Percentiles rank a stretch among this genome's conserved stretches.
phyloP scores from a whole-genome alignment of 2,888 invertebrate species.

The Noctua janthe region DNA sequence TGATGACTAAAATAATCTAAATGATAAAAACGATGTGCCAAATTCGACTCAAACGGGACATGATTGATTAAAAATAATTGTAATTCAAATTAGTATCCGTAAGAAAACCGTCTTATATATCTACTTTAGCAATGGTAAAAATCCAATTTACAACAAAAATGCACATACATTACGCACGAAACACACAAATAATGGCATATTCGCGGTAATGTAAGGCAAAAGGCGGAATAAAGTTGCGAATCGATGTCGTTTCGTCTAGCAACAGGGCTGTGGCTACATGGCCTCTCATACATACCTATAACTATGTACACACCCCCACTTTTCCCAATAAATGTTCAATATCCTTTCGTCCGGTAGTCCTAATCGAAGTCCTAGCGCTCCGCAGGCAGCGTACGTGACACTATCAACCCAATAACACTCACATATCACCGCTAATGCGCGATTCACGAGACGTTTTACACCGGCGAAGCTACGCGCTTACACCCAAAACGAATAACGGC shows the following conservation, averaged over 20 bases:
- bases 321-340: slow-evolving; percentile 70
- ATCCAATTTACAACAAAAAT: slow-evolving; percentile 48
- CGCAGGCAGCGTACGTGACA: slow-evolving; percentile 67
- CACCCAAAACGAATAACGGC: slow-evolving; percentile 68
- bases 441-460: slow-evolving; percentile 72
- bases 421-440: slow-evolving; percentile 70
- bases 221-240: slow-evolving; percentile 73
- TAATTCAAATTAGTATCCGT: slow-evolving; percentile 32
- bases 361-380: slow-evolving; percentile 50
- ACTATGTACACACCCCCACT: slow-evolving; percentile 65
- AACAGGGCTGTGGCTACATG: slow-evolving; percentile 85
- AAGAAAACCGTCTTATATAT: slow-evolving; percentile 41
- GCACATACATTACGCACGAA: slow-evolving; percentile 35
- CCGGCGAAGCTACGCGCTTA: slow-evolving; percentile 75
- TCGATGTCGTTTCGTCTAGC: slow-evolving; percentile 84
- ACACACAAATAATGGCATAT: slow-evolving; percentile 43
- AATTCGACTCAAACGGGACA: slow-evolving; percentile 18
- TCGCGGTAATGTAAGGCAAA: slow-evolving; percentile 55
- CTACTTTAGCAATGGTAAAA: slow-evolving; percentile 23
- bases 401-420: slow-evolving; percentile 70
- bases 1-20: slow-evolving; percentile 21
- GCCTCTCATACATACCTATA: slow-evolving; percentile 70
- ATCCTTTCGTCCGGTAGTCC: slow-evolving; percentile 64
- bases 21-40: background rate
- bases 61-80: slow-evolving; percentile 48